Evolutionary conservation across 2,113 vertebrate genomes (phyloP).

Genomic region (Mystacornis crossleyi): DNA sequence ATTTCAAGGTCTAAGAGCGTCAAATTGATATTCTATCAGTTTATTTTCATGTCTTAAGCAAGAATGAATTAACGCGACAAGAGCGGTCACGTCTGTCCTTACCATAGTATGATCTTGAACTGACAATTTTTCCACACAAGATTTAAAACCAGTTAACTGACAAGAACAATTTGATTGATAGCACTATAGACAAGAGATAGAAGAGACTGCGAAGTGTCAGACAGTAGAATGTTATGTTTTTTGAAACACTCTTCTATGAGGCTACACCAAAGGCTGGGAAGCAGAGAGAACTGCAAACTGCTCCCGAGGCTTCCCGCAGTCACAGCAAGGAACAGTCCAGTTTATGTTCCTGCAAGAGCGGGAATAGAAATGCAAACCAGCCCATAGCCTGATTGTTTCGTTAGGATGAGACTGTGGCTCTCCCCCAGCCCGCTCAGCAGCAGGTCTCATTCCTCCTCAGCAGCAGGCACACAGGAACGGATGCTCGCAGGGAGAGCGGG

Average conservation of each 20-base stretch:
- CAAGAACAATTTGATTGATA: slow-evolving; percentile 13
- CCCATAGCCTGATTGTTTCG: neutral
- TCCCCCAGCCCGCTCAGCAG: neutral
- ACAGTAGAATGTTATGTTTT: neutral
- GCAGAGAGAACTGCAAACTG: neutral
- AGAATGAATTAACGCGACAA: neutral
- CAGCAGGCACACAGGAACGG: neutral
- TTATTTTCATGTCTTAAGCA: slow-evolving; percentile 7
- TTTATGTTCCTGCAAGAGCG: neutral
- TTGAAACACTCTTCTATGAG: neutral
- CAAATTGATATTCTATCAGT: neutral
- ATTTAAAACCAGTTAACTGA: neutral
- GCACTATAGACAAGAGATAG: neutral
- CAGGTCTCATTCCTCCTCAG: neutral
- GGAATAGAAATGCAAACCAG: neutral
- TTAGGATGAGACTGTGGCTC: neutral
- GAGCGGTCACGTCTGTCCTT: neutral
- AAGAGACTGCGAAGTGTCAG: neutral
- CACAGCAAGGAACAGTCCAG: neutral
- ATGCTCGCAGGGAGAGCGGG: neutral
- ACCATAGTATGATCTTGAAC: neutral
- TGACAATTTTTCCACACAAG: neutral
- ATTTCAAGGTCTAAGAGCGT: slow-evolving; percentile 10
- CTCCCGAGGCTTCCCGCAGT: neutral
- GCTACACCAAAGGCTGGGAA: neutral